Evolutionary conservation across 1,140 invertebrate species (phyloP), one percentile per base, ranked within the genome.

Genomic region (Leptonema lineaticorne): DNA sequence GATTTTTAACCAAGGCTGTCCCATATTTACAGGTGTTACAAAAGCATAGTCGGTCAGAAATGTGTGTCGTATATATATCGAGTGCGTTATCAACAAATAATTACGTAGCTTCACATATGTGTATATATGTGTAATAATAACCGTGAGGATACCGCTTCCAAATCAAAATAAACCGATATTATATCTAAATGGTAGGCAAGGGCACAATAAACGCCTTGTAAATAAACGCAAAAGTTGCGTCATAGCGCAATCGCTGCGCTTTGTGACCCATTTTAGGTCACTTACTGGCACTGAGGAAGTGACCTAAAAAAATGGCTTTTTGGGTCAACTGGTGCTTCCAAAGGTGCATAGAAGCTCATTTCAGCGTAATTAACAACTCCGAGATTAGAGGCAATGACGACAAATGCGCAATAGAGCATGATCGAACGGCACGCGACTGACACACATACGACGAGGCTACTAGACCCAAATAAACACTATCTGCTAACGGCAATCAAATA

Each of bases 381-480:
- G 18, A 22, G 50, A 53, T 53, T 53, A 24, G 57, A n/a, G 20
- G 5, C 30, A n/a, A 8, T 8, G 33, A 63, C 37, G 59, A 41
- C 63, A 53, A 64, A 56, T 24, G 63, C 63, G 63, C 63, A 64
- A 41, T 64, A 56, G 63, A 56, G 45, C 63, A 53, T 29, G 30
- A 26, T 26, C 41, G 45, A 27, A 14, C 37, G 45, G 60, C 30
- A 63, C 30, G 60, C 60, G 63, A 53, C 63, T 64, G 63, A 64
- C 63, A 64, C 63, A 64, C 63, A 64, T 64, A 50, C 24, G 59
- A 8, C 59, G 63, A 64, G 63, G 63, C 30, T n/a, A n/a, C n/a
- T 64, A 64, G 63, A 64, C 63, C 63, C 63, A 64, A 64, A 64
- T 64, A 64, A 64, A 64, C 63, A 64, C 27, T 22, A 22, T 20